phyloP scores from a whole-genome alignment of 2,797 vertebrate genomes.

The Pangasius macronema region DNA sequence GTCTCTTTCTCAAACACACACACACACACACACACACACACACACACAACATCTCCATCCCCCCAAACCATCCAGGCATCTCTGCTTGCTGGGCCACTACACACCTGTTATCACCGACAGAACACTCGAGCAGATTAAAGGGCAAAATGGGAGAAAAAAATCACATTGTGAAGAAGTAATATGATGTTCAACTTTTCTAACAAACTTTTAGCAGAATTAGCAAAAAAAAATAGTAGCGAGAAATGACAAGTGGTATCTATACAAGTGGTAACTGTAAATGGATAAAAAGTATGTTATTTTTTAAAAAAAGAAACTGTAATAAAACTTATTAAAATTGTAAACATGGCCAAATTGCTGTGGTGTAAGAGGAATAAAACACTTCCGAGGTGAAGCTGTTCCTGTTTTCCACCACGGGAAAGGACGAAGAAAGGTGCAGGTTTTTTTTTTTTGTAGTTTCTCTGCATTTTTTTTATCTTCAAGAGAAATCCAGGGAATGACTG shows the following conservation, averaged over 20 bases:
- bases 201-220: no score
- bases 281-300: no score
- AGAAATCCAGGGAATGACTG: not conserved
- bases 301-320: not conserved
- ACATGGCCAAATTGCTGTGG: not conserved
- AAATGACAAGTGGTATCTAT: not conserved
- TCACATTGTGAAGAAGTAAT: not conserved
- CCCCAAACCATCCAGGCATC: conserved; percentile 34
- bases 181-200: not conserved
- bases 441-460: no score
- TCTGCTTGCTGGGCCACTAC: conserved; percentile 33
- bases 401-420: no score
- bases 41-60: conserved; percentile 12
- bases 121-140: not conserved
- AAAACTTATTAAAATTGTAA: not conserved
- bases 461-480: not conserved
- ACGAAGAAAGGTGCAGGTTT: no score
- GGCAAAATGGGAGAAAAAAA: not conserved
- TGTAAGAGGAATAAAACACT: not conserved
- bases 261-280: no score
- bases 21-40: conserved; percentile 44
- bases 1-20: conserved; percentile 61
- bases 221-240: not conserved
- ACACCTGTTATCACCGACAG: conserved; percentile 37
- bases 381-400: not conserved